phyloP scores from a whole-genome alignment of 1,140 invertebrate genomes.

The Bombus soroeensis region DNA sequence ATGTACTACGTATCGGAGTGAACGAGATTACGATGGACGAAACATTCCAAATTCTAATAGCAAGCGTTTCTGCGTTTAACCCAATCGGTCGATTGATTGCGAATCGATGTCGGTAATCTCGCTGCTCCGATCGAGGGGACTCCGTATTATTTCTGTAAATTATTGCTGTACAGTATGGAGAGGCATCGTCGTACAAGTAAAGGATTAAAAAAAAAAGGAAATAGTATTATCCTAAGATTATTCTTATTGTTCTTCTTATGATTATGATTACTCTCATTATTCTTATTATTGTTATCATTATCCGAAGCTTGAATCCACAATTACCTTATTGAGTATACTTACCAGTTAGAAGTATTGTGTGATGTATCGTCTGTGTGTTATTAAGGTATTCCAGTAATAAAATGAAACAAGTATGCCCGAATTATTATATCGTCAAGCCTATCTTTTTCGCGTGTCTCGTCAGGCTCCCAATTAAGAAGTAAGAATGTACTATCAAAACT shows the following conservation, averaged over 20 bases:
- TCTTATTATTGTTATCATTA: conserved; percentile 65
- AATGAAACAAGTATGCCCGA: conserved; percentile 72
- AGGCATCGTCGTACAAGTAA: conserved; percentile 61
- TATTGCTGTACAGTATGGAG: conserved; percentile 70
- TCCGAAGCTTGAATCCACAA: conserved; percentile 70
- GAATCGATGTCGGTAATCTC: conserved; percentile 53
- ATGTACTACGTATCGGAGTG: conserved; percentile 19
- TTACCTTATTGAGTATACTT: conserved; percentile 75
- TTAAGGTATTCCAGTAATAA: conserved; percentile 76
- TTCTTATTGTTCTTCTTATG: conserved; percentile 24
- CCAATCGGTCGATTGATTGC: conserved; percentile 11
- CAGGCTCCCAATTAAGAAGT: neutral
- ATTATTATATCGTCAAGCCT: conserved; percentile 45
- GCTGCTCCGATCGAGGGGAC: conserved; percentile 57
- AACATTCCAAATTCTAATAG: conserved; percentile 47
- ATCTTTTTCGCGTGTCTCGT: conserved; percentile 26
- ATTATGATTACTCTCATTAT: conserved; percentile 20
- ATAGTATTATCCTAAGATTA: conserved; percentile 64
- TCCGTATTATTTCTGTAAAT: conserved; percentile 69
- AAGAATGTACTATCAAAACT: conserved; percentile 62
- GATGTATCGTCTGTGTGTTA: conserved; percentile 80
- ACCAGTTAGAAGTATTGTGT: conserved; percentile 78
- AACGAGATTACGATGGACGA: conserved; percentile 43
- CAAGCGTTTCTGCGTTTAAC: neutral
- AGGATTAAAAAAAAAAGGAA: conserved; percentile 54